Conservation (phyloP, 2,113 vertebrate species). For the Cyprinus carpio region DNA sequence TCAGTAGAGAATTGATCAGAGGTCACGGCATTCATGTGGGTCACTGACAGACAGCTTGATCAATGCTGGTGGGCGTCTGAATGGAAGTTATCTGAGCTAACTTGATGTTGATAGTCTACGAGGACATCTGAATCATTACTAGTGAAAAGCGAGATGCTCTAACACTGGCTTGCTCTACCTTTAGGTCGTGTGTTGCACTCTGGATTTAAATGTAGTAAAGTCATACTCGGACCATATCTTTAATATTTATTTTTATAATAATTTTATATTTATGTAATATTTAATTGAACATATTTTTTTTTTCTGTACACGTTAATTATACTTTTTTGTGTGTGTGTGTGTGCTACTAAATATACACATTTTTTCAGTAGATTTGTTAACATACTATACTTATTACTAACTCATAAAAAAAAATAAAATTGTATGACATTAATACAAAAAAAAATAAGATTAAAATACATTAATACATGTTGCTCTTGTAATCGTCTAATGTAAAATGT, state of each 20-base stretch:
- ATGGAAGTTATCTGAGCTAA: neutral
- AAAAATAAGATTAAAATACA: neutral
- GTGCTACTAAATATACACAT: neutral
- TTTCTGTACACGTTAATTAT: neutral
- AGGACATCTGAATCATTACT: neutral
- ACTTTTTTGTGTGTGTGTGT: neutral
- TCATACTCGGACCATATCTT: neutral
- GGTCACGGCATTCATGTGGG: neutral
- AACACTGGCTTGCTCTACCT: neutral
- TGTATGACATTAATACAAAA: too few relatives aligned
- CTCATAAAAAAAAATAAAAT: too few relatives aligned
- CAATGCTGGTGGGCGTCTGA: neutral
- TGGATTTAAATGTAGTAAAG: neutral
- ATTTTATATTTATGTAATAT: neutral
- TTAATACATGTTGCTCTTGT: neutral
- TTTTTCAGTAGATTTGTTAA: neutral
- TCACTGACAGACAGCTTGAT: constrained; percentile 25
- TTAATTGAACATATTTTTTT: neutral
- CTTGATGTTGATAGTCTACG: neutral
- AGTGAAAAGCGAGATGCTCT: neutral
- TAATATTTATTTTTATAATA: neutral
- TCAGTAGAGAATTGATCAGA: constrained; percentile 44
- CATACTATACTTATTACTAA: too few relatives aligned
- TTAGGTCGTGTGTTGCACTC: neutral
- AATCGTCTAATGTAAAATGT: neutral